phyloP scores from a whole-genome alignment of 2,888 invertebrate genomes.

The Osmoderma eremita region DNA sequence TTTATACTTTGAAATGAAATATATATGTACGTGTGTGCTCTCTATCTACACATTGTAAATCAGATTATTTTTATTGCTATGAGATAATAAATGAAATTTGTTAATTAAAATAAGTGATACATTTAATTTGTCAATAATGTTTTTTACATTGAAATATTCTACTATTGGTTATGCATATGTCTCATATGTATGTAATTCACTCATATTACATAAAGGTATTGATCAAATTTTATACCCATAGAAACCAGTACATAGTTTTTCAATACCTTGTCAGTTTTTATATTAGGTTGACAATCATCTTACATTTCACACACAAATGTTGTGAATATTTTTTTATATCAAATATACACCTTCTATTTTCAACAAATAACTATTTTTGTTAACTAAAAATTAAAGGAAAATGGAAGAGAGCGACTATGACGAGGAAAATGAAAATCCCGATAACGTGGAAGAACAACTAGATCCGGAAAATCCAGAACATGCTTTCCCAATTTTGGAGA shows the following conservation, averaged over 20 bases:
- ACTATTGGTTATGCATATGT: not conserved
- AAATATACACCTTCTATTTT: slow-evolving; percentile 23
- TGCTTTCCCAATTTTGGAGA: slow-evolving; percentile 59
- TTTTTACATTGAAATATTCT: no score
- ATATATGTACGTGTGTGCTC: no score
- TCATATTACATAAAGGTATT: slow-evolving; percentile 20
- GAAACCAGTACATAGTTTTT: slow-evolving; percentile 7
- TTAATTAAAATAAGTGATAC: no score
- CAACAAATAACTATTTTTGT: slow-evolving; percentile 1
- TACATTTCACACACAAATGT: slow-evolving; percentile 18
- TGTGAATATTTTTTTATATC: slow-evolving; percentile 10
- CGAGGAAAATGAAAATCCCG: slow-evolving; percentile 52
- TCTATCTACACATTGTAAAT: no score
- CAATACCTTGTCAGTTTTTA: not conserved
- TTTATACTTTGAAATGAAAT: no score
- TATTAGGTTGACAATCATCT: slow-evolving; percentile 24
- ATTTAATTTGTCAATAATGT: no score
- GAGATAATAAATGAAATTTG: no score
- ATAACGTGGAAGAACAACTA: slow-evolving; percentile 53
- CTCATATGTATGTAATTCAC: not conserved
- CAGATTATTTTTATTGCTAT: no score
- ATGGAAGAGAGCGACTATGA: slow-evolving; percentile 60
- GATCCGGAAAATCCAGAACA: slow-evolving; percentile 61
- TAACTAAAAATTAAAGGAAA: slow-evolving; percentile 36
- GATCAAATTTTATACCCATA: slow-evolving; percentile 32